Percentiles rank a stretch among this genome's conserved stretches.
These are phyloP conservation scores for Sesamia nonagrioides DNA, from an alignment of 1,140 invertebrate species.

Conservation along the genomic window DNA sequence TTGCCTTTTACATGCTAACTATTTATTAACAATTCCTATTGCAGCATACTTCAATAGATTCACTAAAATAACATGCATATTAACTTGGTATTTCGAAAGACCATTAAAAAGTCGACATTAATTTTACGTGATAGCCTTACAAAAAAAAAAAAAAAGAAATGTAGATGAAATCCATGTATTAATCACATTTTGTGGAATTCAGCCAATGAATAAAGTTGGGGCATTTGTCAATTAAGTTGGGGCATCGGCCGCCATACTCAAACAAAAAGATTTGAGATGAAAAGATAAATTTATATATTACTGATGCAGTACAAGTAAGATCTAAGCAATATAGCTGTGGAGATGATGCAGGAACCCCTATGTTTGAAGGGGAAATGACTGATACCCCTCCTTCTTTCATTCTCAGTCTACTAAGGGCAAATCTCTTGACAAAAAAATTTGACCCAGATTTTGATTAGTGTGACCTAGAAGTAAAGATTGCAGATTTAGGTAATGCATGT, in stretches of 20 bases:
- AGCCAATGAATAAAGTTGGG: no score
- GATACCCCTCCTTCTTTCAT: constrained; percentile 82
- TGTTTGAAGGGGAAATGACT: constrained; percentile 85
- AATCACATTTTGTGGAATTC: no score
- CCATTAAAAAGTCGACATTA: no score
- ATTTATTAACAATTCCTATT: no score
- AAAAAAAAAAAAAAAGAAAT: no score
- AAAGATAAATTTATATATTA: constrained; percentile 88
- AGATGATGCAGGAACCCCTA: constrained; percentile 83
- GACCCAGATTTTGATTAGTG: constrained; percentile 96
- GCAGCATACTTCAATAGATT: no score
- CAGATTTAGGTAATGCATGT: constrained; percentile 99
- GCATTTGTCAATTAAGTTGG: no score
- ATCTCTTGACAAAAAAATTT: constrained; percentile 80
- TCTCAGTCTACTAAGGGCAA: constrained; percentile 83
- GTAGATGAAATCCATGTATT: no score
- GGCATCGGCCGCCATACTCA: constrained; percentile 89
- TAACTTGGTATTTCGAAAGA: no score
- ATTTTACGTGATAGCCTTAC: no score
- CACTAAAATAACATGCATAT: no score
- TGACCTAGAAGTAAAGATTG: constrained; percentile 97
- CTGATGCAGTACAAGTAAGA: constrained; percentile 79
- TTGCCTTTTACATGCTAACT: no score
- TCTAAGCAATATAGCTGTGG: constrained; percentile 81
- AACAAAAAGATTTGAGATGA: constrained; percentile 88